A percentile compares a stretch with the other conserved stretches of the same genome.
Conservation (phyloP, 2,888 invertebrate genomes). For the Neria commutata region DNA sequence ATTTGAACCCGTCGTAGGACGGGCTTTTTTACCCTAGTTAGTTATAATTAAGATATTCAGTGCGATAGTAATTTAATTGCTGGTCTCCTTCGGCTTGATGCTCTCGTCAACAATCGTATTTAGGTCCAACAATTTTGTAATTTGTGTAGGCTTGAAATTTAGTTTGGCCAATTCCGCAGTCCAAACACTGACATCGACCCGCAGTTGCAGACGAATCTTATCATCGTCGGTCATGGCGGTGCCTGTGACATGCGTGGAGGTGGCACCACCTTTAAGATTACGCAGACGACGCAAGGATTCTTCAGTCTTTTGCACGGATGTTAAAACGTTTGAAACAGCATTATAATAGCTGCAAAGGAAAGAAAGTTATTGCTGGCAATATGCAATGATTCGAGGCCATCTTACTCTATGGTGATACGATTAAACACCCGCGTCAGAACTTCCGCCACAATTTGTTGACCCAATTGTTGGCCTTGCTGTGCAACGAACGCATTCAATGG, state of each 20-base stretch:
- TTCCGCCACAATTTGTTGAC: conserved; percentile 44
- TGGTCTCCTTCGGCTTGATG: conserved; percentile 63
- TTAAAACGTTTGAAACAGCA: conserved; percentile 85
- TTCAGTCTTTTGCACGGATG: conserved; percentile 93
- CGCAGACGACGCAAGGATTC: conserved; percentile 91
- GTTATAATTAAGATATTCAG: too few species aligned
- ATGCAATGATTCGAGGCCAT: conserved; percentile 36
- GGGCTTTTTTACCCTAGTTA: too few species aligned
- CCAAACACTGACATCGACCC: conserved; percentile 83
- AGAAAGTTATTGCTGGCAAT: background rate
- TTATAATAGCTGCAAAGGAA: conserved; percentile 67
- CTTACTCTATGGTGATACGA: conserved; percentile 67
- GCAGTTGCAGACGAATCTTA: conserved; percentile 89
- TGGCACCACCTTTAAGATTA: conserved; percentile 76
- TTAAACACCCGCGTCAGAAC: conserved; percentile 59
- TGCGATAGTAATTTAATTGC: too few species aligned
- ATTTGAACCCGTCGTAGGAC: too few species aligned
- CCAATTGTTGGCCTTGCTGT: conserved; percentile 56
- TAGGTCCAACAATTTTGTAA: conserved; percentile 69
- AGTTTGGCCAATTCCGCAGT: conserved; percentile 68
- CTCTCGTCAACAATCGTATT: conserved; percentile 70
- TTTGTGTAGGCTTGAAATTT: conserved; percentile 65
- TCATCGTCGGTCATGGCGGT: conserved; percentile 83
- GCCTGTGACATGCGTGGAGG: conserved; percentile 36
- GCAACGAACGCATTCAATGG: conserved; percentile 64